phyloP scores from a whole-genome alignment of 2,888 invertebrate species.

The Ariolimax columbianus region DNA sequence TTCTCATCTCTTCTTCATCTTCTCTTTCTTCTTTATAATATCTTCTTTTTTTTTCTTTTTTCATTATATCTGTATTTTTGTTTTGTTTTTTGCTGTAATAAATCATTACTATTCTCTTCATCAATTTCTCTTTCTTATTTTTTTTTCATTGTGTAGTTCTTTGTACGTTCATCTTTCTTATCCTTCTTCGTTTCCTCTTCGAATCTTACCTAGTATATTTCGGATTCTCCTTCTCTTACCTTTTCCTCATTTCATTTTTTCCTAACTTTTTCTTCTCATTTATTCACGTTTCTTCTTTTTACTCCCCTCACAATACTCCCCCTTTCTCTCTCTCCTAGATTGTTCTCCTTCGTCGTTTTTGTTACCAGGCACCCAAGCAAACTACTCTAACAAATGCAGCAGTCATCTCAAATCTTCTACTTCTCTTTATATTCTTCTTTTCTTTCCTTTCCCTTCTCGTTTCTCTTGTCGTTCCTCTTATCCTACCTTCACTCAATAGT shows the following conservation, averaged over 20 bases:
- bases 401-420: too few species aligned
- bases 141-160: not conserved
- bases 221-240: conserved; percentile 15
- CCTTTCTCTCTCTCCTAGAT: too few species aligned
- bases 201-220: not conserved
- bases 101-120: not conserved
- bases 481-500: not conserved
- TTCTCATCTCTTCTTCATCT: not conserved
- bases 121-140: not conserved
- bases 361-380: too few species aligned
- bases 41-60: not conserved
- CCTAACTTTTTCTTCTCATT: not conserved
- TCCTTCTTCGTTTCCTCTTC: too few species aligned
- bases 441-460: not conserved
- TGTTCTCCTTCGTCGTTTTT: too few species aligned
- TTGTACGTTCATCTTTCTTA: not conserved
- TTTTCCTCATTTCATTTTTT: not conserved
- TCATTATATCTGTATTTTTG: not conserved
- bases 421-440: too few species aligned
- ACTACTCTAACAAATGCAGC: too few species aligned
- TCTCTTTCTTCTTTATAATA: not conserved
- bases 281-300: conserved; percentile 15
- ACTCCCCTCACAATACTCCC: too few species aligned
- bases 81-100: not conserved
- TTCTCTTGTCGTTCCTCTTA: not conserved